phyloP scores from a whole-genome alignment of 2,797 vertebrate genomes.

The Cossypha heuglini region DNA sequence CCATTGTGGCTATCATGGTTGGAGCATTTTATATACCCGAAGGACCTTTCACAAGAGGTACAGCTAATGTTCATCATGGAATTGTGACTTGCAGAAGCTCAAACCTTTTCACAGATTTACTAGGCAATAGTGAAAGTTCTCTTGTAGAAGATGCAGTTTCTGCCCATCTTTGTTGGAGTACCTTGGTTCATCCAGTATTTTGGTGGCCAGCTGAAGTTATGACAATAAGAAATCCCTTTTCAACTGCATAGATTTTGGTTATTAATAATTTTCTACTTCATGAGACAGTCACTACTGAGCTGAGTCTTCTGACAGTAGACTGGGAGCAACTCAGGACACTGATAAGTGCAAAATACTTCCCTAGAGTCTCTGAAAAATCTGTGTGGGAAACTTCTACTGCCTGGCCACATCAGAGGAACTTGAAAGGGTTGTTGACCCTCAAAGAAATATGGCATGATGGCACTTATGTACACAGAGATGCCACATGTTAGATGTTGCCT shows the following conservation, averaged over 20 bases:
- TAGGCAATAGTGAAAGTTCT: neutral
- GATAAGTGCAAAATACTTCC: neutral
- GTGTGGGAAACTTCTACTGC: neutral
- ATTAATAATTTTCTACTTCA: accelerated
- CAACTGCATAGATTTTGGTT: neutral
- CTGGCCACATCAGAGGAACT: neutral
- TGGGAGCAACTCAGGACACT: neutral
- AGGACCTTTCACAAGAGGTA: conserved; percentile 84
- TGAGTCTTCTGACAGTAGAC: neutral
- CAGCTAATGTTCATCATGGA: neutral
- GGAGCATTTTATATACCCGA: conserved; percentile 95
- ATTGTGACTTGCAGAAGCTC: neutral
- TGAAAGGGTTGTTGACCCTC: neutral
- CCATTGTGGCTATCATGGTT: conserved; percentile 84
- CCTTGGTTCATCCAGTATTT: neutral
- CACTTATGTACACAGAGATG: neutral
- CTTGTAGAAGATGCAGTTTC: neutral
- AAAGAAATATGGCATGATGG: neutral
- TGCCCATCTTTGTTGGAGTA: neutral
- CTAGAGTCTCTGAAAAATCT: neutral
- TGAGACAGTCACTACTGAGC: accelerated
- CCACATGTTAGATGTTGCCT: neutral
- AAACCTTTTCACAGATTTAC: neutral
- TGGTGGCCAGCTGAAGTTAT: neutral
- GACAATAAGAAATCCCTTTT: neutral